Base-by-base conservation (phyloP, 2,113 vertebrate species). In the Platysteira castanea region DNA sequence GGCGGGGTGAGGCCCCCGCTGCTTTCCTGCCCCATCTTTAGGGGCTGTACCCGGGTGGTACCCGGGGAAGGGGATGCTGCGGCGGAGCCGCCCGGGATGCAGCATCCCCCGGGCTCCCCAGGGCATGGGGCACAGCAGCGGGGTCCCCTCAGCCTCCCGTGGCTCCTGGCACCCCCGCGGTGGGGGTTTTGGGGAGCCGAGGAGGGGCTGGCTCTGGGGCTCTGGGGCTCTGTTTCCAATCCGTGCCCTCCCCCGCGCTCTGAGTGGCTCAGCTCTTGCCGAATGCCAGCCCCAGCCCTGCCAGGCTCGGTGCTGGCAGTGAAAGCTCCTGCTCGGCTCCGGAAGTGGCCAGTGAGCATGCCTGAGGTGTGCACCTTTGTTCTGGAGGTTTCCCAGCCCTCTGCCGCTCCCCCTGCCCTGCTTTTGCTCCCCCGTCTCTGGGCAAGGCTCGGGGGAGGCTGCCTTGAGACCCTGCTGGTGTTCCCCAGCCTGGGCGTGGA, bases 311-410 rank as follows among this genome's bases (percentile, higher is more conserved):
- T 5, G 30, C 70, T 59, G 3, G 6, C 9, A 0, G 9, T 17
- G 50, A 9, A 61, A 26, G 23, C 77, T 57, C 74, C 64, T 7
- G 37, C 8, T n/a, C 35, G 15, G 89, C 81, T 63, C 73, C 95
- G 89, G 96, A 97, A 96, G 87, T 20, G 15, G 5, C 35, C 39
- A 92, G n/a, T 94, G 96, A 96, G 95, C 96, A 97, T 97, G 96
- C 92, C 35, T 87, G 87, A 12, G 23, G 16, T 3, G 61, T 61
- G 65, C 69, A 11, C 53, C 64, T 83, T 61, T 56, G 65, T 92
- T 96, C 95, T 97, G 79, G 91, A 94, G 79, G 67, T 37, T 96
- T 96, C 93, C 84, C 79, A 50, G 79, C 85, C 47, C 71, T 69
- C 59, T 39, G 56, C 68, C 47, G 75, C 82, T 86, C 69, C 16